Evolutionary conservation across 2,113 vertebrate species (phyloP).

Genomic region (Ptilorrhoa leucosticta): DNA sequence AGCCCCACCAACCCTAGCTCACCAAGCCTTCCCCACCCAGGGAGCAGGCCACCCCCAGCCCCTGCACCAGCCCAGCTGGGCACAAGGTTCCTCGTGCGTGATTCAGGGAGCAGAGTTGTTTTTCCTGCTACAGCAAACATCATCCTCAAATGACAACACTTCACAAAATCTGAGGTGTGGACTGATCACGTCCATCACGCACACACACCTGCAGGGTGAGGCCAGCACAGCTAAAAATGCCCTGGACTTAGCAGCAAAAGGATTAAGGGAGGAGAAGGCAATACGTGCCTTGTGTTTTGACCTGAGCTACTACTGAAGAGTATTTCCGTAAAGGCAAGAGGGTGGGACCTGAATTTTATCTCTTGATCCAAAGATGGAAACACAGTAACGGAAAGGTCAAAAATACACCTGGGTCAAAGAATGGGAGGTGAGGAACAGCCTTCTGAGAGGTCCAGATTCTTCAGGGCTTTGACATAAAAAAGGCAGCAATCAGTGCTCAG

Average conservation of each 20-base stretch:
- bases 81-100: not conserved
- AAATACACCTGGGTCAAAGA: not conserved
- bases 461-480: not conserved
- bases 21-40: not conserved
- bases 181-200: not conserved
- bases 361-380: not conserved
- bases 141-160: not conserved
- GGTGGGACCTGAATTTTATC: not conserved
- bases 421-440: not conserved
- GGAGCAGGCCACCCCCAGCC: not conserved
- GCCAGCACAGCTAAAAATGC: not conserved
- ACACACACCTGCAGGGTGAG: not conserved
- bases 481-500: not conserved
- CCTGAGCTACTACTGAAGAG: not conserved
- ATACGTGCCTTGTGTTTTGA: not conserved
- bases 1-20: not conserved
- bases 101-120: not conserved
- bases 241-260: not conserved
- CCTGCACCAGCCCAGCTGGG: not conserved
- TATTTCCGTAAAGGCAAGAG: not conserved
- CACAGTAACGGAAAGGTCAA: not conserved
- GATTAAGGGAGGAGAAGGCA: not conserved
- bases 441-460: not conserved
- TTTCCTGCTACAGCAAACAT: not conserved
- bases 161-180: not conserved